phyloP scores from a whole-genome alignment of 2,113 vertebrate genomes.

The Eptatretus burgeri region DNA sequence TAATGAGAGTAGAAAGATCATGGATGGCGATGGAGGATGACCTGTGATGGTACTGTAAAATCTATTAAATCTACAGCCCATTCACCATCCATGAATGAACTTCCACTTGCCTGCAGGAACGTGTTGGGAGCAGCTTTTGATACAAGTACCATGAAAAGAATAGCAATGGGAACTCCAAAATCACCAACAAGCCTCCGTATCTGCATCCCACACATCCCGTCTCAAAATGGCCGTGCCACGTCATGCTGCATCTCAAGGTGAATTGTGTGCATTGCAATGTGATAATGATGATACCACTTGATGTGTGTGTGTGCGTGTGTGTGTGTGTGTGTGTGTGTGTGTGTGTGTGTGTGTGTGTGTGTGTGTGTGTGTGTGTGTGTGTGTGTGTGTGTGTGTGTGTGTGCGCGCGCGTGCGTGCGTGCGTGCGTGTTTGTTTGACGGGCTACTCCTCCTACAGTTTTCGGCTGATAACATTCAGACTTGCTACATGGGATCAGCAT shows the following conservation, averaged over 20 bases:
- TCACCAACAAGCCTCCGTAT: slow-evolving; percentile 77
- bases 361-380: neutral
- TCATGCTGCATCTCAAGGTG: too few relatives aligned
- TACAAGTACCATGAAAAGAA: slow-evolving; percentile 57
- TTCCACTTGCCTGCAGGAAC: slow-evolving; percentile 44
- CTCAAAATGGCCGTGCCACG: too few relatives aligned
- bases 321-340: neutral
- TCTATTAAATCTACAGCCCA: neutral
- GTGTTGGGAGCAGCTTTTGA: slow-evolving; percentile 59
- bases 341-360: neutral
- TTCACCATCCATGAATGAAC: neutral
- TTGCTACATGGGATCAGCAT: neutral
- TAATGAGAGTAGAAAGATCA: neutral
- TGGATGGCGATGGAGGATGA: neutral
- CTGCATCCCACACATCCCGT: slow-evolving; percentile 15
- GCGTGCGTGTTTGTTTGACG: neutral
- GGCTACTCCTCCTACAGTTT: neutral
- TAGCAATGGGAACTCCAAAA: slow-evolving; percentile 92
- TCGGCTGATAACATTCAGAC: neutral
- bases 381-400: neutral
- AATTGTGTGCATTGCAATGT: too few relatives aligned
- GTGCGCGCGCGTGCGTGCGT: neutral
- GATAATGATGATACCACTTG: too few relatives aligned
- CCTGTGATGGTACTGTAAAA: neutral
- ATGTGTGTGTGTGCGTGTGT: too few relatives aligned